phyloP scores from a whole-genome alignment of 1,140 invertebrate species.

The Sesamia nonagrioides region DNA sequence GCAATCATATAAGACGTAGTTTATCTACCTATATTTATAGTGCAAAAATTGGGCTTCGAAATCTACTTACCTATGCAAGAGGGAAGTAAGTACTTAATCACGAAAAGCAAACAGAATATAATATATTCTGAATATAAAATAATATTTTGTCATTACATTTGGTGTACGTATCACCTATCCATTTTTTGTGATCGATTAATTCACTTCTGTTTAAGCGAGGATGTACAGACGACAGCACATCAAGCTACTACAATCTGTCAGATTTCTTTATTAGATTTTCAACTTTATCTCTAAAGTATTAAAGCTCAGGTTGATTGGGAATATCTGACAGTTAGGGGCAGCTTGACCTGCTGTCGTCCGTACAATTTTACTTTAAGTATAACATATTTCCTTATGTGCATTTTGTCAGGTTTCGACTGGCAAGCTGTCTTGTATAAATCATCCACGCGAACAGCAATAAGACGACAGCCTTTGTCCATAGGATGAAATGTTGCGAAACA shows the following conservation, averaged over 20 bases:
- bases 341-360: no score
- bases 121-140: no score
- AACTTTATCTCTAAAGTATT: no score
- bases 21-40: background rate
- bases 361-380: background rate
- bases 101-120: slow-evolving; percentile 22
- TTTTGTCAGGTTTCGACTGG: background rate
- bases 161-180: background rate
- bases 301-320: no score
- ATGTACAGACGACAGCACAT: no score
- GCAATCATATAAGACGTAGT: background rate
- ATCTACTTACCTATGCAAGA: slow-evolving; percentile 1
- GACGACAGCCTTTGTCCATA: background rate
- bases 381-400: background rate
- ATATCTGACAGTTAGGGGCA: no score
- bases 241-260: no score
- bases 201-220: slow-evolving; percentile 2
- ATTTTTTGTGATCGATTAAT: background rate
- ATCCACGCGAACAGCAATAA: background rate
- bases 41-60: background rate
- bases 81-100: slow-evolving; percentile 29
- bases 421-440: background rate
- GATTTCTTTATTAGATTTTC: no score
- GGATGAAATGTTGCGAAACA: background rate
- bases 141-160: background rate